Base-by-base conservation (phyloP, 1,140 invertebrate species). In the Megalopta genalis region DNA sequence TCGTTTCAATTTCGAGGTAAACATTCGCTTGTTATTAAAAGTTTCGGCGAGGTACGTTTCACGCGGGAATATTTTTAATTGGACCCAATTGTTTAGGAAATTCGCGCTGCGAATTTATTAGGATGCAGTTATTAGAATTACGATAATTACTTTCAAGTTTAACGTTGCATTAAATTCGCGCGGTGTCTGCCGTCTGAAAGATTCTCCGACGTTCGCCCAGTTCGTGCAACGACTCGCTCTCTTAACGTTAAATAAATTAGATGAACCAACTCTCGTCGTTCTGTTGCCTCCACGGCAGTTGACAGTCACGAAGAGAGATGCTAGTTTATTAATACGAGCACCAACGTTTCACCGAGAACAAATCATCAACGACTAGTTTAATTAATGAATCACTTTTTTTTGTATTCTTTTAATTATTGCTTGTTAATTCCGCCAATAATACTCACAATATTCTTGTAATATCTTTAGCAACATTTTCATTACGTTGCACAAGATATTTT, bases 101-200 rank as follows among this genome's bases (percentile, higher is more conserved):
- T 8, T 1, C 16, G 25, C 62, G 32, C 14, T 74, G 27, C 52
- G 54, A 14, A 37, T 65, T 42, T 37, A 52, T 9, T 49, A 21
- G 37, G 8, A 6, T 3, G 16, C 9, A 71, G 63, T 71, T 71
- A 23, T n/a, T 21, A 52, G n/a, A 54, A 63, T 63, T 77, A 39
- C 23, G 27, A 71, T 71, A 77, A 77, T 77, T 63, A 8, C 66
- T 46, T 0, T 46, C 10, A 52, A 42, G 39, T n/a, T 70, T 27
- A 59, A 70, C 67, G 42, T 63, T 27, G 67, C 59, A 52, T 63
- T 52, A 70, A 57, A 14, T 46, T 70, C 39, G 42, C 67, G 37
- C 25, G 27, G 14, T 25, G 46, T 71, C 59, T 77, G 39, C 21
- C 37, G 74, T 37, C 23, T 32, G 46, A 4, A 10, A 18, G 67